Base-by-base conservation (phyloP, 1,140 invertebrate genomes). In the Caerostris extrusa region DNA sequence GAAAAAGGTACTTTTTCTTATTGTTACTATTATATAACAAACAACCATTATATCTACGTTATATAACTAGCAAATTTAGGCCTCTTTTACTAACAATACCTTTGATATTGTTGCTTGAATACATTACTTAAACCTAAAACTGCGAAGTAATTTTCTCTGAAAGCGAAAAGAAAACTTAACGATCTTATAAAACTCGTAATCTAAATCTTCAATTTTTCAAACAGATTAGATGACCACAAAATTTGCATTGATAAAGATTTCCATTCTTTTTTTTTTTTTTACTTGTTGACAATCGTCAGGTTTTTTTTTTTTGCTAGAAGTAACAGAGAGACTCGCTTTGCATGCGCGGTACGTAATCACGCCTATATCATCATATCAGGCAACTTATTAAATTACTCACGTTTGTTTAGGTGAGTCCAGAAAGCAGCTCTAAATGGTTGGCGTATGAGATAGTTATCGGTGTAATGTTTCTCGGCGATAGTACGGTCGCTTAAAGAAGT, bases 301-400 rank as follows among this genome's bases (percentile, higher is more conserved):
- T 34, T 34, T 34, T 34, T n/a, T n/a, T n/a, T 61, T 64, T 64
- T 10, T 17, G 12, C 17, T 14, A 12, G 71, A 77, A 50, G 71
- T 53, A 53, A 53, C 71, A 50, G 34, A 77, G 71, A 77, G 10
- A 14, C 61, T 64, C 14, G 61, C 61, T 64, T 34, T 50, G 71
- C 34, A 77, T 77, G 71, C 71, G 34, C 50, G 71, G 71, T 77
- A 7, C 67, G 53, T 90, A 67, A 90, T 90, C 87, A 90, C 87
- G 87, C 87, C 87, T 90, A 69, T 7, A 53, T 58, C 57, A 90
- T 90, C 87, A 90, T 55, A 67, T 53, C 61, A 90, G 87, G 55
- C 64, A 34, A 90, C 87, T 90, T 90, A 90, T 90, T 90, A 90
- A 90, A 90, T 90, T 90, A 90, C 87, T 90, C 87, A 90, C 87